Evolutionary conservation across 2,113 vertebrate genomes (phyloP).

Genomic region (Xenopus laevis): DNA sequence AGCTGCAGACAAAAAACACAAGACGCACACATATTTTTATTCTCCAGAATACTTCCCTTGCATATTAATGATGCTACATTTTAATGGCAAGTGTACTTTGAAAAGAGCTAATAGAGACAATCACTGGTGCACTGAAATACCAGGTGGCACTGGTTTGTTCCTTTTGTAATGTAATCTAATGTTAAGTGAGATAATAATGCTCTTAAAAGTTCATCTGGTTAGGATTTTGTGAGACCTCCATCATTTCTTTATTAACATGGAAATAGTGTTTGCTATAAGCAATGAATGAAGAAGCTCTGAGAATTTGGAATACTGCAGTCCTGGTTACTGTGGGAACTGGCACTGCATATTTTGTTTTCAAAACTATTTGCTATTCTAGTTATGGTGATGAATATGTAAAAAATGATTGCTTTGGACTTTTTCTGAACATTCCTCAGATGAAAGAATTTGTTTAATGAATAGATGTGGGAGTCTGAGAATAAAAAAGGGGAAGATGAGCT

Average conservation of each 20-base stretch:
- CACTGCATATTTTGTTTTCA: slow-evolving; percentile 39
- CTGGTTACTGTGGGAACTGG: slow-evolving; percentile 37
- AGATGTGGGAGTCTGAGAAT: slow-evolving; percentile 37
- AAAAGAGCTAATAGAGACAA: too few relatives aligned
- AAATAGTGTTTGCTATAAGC: slow-evolving; percentile 27
- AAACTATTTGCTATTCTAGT: slow-evolving; percentile 30
- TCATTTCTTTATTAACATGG: slow-evolving; percentile 33
- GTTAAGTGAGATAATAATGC: too few relatives aligned
- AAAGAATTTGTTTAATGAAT: slow-evolving; percentile 41
- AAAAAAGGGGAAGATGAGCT: slow-evolving; percentile 25
- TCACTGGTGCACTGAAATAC: too few relatives aligned
- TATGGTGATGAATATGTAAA: slow-evolving; percentile 35
- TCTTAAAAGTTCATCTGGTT: slow-evolving; percentile 4
- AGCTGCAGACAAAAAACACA: too few relatives aligned
- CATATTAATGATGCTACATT: too few relatives aligned
- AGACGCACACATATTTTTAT: too few relatives aligned
- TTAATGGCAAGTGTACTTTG: too few relatives aligned
- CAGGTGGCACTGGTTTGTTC: too few relatives aligned
- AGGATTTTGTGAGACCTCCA: background rate
- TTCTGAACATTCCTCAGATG: slow-evolving; percentile 38
- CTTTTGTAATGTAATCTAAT: too few relatives aligned
- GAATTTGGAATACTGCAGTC: slow-evolving; percentile 16
- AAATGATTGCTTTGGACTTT: slow-evolving; percentile 42
- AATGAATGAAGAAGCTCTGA: slow-evolving; percentile 23
- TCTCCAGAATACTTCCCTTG: too few relatives aligned